Conservation (phyloP, 2,888 invertebrate species). For the Craniophora ligustri region DNA sequence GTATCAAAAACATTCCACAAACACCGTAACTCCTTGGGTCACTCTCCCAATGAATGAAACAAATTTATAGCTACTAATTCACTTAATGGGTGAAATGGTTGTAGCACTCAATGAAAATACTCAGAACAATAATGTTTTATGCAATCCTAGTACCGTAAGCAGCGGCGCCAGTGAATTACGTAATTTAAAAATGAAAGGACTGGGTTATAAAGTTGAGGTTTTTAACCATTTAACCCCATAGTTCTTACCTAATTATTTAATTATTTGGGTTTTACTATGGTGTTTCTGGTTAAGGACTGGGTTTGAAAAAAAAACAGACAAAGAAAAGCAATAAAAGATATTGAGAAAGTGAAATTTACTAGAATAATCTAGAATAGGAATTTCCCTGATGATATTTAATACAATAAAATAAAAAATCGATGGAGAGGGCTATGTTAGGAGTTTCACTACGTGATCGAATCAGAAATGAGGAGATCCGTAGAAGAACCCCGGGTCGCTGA, state of each 20-base stretch:
- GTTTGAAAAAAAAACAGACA: conserved; percentile 1
- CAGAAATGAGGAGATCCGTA: too few relatives aligned
- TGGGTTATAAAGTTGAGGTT: conserved; percentile 18
- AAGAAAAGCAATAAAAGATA: background rate
- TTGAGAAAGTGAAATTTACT: background rate
- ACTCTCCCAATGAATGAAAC: conserved; percentile 66
- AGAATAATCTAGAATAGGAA: background rate
- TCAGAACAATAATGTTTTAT: conserved; percentile 66
- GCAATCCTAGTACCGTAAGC: conserved; percentile 53
- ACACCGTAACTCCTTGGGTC: conserved; percentile 12
- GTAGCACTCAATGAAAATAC: conserved; percentile 68
- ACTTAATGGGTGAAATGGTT: conserved; percentile 64
- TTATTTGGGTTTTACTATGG: conserved; percentile 10
- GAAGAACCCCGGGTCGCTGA: too few relatives aligned
- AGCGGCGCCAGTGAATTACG: conserved; percentile 68
- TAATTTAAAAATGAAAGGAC: conserved; percentile 44
- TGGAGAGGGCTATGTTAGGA: too few relatives aligned
- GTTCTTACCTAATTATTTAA: conserved; percentile 21
- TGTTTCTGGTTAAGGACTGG: background rate
- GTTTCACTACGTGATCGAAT: too few relatives aligned
- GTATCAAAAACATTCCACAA: background rate
- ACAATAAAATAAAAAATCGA: too few relatives aligned
- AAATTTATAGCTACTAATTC: conserved; percentile 76
- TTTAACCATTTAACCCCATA: conserved; percentile 10
- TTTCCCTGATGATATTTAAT: background rate